A percentile compares a stretch with the other conserved stretches of the same genome.
Evolutionary conservation across 2,113 vertebrate genomes (phyloP).

Genomic region (Microcebus ravelobensis): DNA sequence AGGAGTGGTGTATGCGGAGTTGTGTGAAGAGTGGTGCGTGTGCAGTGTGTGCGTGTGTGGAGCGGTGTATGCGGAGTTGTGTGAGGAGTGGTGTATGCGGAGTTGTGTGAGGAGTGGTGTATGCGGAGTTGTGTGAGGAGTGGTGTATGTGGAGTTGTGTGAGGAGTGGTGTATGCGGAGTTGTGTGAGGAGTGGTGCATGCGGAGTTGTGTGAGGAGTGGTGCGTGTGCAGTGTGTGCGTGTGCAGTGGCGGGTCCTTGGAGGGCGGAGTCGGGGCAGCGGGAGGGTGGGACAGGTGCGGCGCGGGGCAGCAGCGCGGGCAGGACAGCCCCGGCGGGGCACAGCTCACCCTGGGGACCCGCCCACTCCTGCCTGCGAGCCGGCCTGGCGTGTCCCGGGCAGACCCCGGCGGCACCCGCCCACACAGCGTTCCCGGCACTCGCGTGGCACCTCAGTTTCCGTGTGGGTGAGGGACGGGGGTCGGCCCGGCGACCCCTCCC

Average conservation of each 20-base stretch:
- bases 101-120: too few species aligned
- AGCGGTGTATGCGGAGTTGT: rapidly evolving
- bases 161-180: neutral
- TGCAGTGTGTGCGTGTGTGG: rapidly evolving
- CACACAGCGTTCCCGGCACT: neutral
- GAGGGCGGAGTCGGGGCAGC: neutral
- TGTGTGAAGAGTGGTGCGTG: neutral
- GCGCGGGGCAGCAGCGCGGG: too few species aligned
- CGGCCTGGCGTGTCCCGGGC: too few species aligned
- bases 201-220: neutral
- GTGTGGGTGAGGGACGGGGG: rapidly evolving
- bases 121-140: too few species aligned
- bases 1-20: too few species aligned
- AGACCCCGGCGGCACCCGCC: neutral
- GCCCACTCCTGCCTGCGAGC: too few species aligned
- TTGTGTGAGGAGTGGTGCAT: neutral
- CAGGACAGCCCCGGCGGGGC: too few species aligned
- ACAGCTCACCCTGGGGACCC: too few species aligned
- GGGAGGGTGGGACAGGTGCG: too few species aligned
- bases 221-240: too few species aligned
- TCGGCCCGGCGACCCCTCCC: too few species aligned
- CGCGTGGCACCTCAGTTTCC: neutral
- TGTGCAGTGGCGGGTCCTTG: neutral
- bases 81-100: too few species aligned
- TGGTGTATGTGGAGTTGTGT: neutral